Evolutionary conservation across 2,113 vertebrate species (phyloP).

Genomic region (Dipodomys ordii): DNA sequence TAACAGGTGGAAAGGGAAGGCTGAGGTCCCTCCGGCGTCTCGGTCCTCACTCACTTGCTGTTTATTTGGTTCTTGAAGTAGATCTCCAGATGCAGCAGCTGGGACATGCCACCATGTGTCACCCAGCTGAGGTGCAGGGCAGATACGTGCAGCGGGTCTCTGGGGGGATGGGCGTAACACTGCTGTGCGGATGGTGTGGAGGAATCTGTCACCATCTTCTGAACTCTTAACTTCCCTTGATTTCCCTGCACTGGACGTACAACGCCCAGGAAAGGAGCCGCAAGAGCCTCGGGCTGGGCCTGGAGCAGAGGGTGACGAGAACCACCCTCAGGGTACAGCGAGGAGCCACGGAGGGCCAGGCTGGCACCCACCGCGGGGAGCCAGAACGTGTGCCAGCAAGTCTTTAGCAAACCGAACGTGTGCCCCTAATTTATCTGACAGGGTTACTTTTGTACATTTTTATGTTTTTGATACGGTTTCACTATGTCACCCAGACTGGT

Average conservation of each 20-base stretch:
- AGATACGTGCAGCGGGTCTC: background rate
- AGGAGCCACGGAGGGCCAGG: no score
- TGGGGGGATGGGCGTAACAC: no score
- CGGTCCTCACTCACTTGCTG: background rate
- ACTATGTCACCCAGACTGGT: no score
- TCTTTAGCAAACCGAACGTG: background rate
- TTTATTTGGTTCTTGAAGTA: background rate
- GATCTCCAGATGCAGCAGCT: background rate
- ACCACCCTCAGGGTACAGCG: background rate
- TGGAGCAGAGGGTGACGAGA: background rate
- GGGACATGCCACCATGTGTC: background rate
- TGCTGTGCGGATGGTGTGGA: no score
- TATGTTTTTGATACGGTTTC: background rate
- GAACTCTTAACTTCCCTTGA: background rate
- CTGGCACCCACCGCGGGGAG: background rate
- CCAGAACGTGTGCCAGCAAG: accelerated
- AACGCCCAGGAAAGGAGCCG: background rate
- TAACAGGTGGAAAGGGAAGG: background rate
- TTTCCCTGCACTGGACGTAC: background rate
- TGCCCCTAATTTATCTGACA: background rate
- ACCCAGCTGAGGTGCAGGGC: no score
- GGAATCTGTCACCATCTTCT: background rate
- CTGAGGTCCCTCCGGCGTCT: background rate
- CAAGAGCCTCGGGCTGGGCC: background rate
- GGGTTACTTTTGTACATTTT: background rate